A percentile compares a stretch with the other conserved stretches of the same genome.
Evolutionary conservation across 2,113 vertebrate species (phyloP).

Genomic region (Varanus komodoensis): DNA sequence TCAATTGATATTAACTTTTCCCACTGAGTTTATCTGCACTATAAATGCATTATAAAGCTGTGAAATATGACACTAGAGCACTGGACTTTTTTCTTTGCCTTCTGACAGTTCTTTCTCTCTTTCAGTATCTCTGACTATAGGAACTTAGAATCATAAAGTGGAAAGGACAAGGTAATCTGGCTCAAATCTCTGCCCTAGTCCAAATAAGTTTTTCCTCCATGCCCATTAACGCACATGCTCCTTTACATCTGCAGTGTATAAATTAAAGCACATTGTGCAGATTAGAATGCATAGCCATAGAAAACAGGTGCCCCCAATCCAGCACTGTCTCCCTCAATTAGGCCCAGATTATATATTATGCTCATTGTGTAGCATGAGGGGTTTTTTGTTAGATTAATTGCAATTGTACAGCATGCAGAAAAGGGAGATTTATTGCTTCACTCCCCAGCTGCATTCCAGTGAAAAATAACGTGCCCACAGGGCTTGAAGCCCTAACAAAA

Average conservation of each 20-base stretch:
- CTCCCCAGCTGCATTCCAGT: too few species aligned
- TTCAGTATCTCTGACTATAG: not conserved
- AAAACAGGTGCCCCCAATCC: not conserved
- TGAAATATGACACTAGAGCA: constrained; percentile 11
- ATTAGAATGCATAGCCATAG: not conserved
- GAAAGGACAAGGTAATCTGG: not conserved
- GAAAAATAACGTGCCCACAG: too few species aligned
- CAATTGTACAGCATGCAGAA: too few species aligned
- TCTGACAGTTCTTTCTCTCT: not conserved
- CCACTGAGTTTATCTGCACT: constrained; percentile 30
- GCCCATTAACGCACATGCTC: not conserved
- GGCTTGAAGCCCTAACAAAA: too few species aligned
- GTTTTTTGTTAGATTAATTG: too few species aligned
- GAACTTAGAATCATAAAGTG: constrained; percentile 1
- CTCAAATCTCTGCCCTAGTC: not conserved
- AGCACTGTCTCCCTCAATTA: not conserved
- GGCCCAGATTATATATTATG: not conserved
- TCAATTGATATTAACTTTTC: constrained; percentile 23
- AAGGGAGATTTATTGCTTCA: too few species aligned
- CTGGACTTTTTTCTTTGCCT: not conserved
- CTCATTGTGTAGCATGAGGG: not conserved
- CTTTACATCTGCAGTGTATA: not conserved
- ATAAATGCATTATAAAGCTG: constrained; percentile 35
- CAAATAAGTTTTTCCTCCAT: not conserved
- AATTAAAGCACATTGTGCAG: not conserved